Conservation (phyloP, 2,113 vertebrate species). For the Misgurnus anguillicaudatus region DNA sequence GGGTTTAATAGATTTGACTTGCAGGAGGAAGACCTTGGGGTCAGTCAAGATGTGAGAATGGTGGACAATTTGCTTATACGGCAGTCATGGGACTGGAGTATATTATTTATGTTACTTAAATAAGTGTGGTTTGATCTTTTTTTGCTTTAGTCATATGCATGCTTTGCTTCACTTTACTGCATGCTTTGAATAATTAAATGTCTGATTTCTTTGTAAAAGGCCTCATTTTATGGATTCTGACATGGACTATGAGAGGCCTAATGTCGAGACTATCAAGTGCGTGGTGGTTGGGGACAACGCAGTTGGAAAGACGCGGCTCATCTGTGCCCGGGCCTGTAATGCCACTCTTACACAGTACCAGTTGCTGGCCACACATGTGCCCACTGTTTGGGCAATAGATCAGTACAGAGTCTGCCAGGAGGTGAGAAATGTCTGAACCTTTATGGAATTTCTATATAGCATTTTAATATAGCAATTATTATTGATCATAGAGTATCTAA, state of each 20-base stretch:
- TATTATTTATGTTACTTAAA: no score
- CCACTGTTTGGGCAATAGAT: conserved; percentile 98
- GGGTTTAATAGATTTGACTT: conserved; percentile 13
- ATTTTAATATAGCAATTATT: neutral
- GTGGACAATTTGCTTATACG: neutral
- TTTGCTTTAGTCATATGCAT: no score
- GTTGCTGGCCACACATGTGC: conserved; percentile 95
- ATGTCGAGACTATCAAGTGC: conserved; percentile 98
- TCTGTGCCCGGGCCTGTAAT: conserved; percentile 97
- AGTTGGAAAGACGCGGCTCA: conserved; percentile 96
- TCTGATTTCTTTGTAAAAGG: conserved; percentile 67
- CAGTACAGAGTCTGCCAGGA: conserved; percentile 98
- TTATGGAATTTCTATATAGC: neutral
- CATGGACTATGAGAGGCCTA: conserved; percentile 78
- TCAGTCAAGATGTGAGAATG: neutral
- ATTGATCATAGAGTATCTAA: no score
- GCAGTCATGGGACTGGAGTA: neutral
- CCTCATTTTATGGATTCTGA: conserved; percentile 96
- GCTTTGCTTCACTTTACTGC: no score
- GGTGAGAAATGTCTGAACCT: conserved; percentile 72
- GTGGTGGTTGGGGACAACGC: conserved; percentile 99
- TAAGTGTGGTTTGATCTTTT: no score
- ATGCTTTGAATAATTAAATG: neutral
- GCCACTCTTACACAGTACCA: conserved; percentile 98
- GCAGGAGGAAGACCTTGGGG: neutral